These are phyloP conservation scores for Phengaris arion DNA, from an alignment of 2,888 invertebrate genomes.

Conservation along the genomic window DNA sequence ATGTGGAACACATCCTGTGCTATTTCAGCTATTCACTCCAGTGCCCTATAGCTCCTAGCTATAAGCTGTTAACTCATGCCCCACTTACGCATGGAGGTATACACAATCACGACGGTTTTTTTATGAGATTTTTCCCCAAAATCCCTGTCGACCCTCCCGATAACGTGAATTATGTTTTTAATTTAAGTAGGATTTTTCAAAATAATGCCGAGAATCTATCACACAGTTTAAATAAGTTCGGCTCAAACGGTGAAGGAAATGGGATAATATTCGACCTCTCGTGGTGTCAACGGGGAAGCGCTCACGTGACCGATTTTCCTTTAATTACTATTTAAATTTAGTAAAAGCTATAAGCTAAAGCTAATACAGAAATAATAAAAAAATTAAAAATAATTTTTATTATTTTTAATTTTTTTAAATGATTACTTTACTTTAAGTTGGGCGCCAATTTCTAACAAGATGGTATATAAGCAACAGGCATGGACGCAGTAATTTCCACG, in stretches of 20 bases:
- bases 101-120: background rate
- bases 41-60: slow-evolving; percentile 5
- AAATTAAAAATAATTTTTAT: too few relatives aligned
- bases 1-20: slow-evolving; percentile 9
- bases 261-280: too few relatives aligned
- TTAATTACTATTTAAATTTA: too few relatives aligned
- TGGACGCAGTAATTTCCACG: slow-evolving; percentile 27
- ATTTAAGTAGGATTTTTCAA: background rate
- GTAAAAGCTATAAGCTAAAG: too few relatives aligned
- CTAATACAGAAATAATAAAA: too few relatives aligned
- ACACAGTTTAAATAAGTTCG: too few relatives aligned
- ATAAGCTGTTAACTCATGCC: slow-evolving; percentile 12
- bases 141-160: background rate
- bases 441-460: too few relatives aligned
- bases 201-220: background rate
- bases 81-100: background rate
- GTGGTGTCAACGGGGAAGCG: too few relatives aligned
- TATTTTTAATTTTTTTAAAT: too few relatives aligned
- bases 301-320: too few relatives aligned
- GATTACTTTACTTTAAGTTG: too few relatives aligned
- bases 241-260: too few relatives aligned
- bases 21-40: slow-evolving; percentile 6
- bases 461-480: slow-evolving; percentile 4
- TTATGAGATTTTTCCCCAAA: background rate
- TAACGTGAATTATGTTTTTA: background rate